Conservation (phyloP, 1,140 invertebrate genomes). For the Drosophila miranda region DNA sequence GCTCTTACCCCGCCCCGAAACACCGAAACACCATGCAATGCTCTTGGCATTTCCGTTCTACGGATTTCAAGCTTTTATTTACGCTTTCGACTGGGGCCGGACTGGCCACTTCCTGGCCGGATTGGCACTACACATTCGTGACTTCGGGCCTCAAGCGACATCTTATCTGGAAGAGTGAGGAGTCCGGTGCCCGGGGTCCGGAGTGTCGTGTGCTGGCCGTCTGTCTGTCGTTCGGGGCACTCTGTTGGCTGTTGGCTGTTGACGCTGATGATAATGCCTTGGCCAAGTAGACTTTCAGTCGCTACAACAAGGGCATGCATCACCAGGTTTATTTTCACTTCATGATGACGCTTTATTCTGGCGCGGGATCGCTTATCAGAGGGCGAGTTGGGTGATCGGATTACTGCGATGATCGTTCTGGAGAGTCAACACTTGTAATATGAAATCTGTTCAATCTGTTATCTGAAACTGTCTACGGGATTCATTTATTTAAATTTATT, state of each 20-base stretch:
- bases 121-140: constrained; percentile 44
- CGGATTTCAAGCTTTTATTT: constrained; percentile 30
- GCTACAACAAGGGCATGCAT: constrained; percentile 41
- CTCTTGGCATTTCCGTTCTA: constrained; percentile 71
- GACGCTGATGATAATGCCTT: constrained; percentile 11
- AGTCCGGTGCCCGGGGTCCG: background rate
- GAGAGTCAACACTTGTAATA: no score
- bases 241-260: constrained; percentile 2
- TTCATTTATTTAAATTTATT: constrained; percentile 60
- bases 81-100: constrained; percentile 20
- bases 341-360: constrained; percentile 19
- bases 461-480: constrained; percentile 63
- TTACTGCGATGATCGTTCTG: background rate
- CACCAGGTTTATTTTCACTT: constrained; percentile 45
- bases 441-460: background rate
- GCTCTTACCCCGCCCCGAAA: background rate
- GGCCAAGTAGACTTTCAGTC: constrained; percentile 39
- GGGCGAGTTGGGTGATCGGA: no score
- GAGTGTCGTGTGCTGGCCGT: constrained; percentile 25
- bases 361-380: no score
- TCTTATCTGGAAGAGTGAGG: constrained; percentile 49
- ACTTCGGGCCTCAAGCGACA: constrained; percentile 38
- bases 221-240: constrained; percentile 17
- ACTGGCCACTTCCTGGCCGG: constrained; percentile 58
- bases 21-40: background rate